These are phyloP conservation scores for Fukomys damarensis DNA, from an alignment of 2,113 vertebrate species.

Conservation along the genomic window DNA sequence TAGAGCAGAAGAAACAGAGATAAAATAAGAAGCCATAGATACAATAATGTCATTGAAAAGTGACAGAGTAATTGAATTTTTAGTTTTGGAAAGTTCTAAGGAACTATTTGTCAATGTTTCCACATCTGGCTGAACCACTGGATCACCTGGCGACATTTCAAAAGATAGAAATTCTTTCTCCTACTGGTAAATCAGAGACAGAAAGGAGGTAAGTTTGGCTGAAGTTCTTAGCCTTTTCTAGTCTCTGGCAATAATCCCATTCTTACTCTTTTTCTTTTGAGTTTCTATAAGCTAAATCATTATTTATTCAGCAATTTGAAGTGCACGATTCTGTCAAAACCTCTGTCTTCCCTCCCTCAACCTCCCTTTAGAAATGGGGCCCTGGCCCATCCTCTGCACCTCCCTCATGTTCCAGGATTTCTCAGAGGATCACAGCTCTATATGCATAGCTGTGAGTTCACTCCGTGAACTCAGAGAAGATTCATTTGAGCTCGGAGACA, in stretches of 20 bases:
- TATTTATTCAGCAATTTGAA: slow-evolving; percentile 32
- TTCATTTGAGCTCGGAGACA: background rate
- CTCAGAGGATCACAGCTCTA: background rate
- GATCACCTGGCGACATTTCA: background rate
- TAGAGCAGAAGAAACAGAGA: background rate
- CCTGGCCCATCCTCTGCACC: background rate
- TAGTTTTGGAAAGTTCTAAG: background rate
- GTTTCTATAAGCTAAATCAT: slow-evolving; percentile 9
- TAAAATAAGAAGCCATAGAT: background rate
- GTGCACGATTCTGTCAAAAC: background rate
- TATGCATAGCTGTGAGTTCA: background rate
- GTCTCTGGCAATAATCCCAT: background rate
- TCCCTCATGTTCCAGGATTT: background rate
- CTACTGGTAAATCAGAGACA: background rate
- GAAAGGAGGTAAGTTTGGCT: background rate
- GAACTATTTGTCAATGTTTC: background rate
- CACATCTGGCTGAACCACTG: background rate
- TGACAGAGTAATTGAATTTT: background rate
- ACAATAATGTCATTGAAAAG: background rate
- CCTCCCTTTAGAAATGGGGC: background rate
- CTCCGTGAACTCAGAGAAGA: background rate
- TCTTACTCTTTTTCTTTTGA: background rate
- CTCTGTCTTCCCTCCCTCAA: rapidly evolving
- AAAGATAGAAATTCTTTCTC: background rate
- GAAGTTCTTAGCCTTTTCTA: background rate